These are phyloP conservation scores for Andrena cerasifolii DNA, from an alignment of 1,140 invertebrate species.

Conservation along the genomic window DNA sequence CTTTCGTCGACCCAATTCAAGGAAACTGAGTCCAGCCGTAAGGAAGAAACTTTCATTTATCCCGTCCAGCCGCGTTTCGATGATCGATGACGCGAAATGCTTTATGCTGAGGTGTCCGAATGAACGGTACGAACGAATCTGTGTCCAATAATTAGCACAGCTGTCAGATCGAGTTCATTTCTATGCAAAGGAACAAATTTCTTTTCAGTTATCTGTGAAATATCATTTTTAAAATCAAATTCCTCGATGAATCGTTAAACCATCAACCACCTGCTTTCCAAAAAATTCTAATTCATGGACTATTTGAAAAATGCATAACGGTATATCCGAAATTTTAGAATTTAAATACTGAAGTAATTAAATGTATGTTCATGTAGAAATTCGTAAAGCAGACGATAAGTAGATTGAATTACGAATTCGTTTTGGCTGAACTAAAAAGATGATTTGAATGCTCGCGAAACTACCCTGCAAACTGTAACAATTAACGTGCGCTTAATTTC, in stretches of 20 bases:
- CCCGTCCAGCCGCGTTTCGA: background rate
- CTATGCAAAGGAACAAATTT: background rate
- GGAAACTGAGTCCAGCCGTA: constrained; percentile 4
- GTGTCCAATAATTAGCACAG: constrained; percentile 11
- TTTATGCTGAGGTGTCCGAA: background rate
- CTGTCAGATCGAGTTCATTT: background rate
- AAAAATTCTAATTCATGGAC: too few relatives aligned
- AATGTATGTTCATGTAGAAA: background rate
- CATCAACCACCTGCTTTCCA: too few relatives aligned
- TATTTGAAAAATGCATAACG: too few relatives aligned
- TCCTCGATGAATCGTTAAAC: too few relatives aligned
- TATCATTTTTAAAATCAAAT: background rate
- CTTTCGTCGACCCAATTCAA: background rate
- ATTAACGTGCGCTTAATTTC: background rate
- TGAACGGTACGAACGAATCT: background rate
- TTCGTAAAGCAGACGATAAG: background rate
- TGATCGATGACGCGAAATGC: constrained; percentile 5
- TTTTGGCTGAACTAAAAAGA: too few relatives aligned
- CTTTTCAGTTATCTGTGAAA: background rate
- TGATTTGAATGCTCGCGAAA: too few relatives aligned
- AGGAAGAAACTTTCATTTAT: constrained; percentile 21
- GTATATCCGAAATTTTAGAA: too few relatives aligned
- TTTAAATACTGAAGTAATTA: too few relatives aligned
- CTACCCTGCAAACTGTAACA: too few relatives aligned
- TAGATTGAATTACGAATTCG: background rate